Conservation (phyloP, 2,113 vertebrate genomes). For the Lontra canadensis region DNA sequence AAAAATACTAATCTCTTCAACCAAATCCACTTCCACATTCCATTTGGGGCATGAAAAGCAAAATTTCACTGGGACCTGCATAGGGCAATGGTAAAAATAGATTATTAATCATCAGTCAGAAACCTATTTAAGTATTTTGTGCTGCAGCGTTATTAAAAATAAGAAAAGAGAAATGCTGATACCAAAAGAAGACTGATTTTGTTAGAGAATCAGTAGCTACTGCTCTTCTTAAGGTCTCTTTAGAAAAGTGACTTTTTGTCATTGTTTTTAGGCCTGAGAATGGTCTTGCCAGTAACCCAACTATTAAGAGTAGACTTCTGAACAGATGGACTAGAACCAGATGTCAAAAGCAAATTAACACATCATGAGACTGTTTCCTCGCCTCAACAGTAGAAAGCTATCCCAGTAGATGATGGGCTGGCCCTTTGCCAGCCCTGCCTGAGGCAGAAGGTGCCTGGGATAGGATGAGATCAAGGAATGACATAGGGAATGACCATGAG, state of each 20-base stretch:
- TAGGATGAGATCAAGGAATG: slow-evolving; percentile 10
- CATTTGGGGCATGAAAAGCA: not conserved
- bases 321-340: slow-evolving; percentile 78
- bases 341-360: slow-evolving; percentile 75
- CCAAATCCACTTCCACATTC: not conserved
- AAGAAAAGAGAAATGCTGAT: slow-evolving; percentile 46
- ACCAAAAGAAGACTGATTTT: slow-evolving; percentile 19
- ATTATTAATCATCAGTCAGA: not conserved
- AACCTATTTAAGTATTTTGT: slow-evolving; percentile 49
- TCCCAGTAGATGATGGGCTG: slow-evolving; percentile 29
- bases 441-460: slow-evolving; percentile 30
- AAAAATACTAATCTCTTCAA: not conserved
- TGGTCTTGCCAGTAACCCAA: slow-evolving; percentile 59
- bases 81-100: slow-evolving; percentile 52
- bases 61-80: slow-evolving; percentile 39
- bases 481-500: not conserved
- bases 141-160: not conserved
- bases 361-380: slow-evolving; percentile 46
- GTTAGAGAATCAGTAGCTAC: slow-evolving; percentile 54
- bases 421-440: slow-evolving; percentile 63
- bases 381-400: slow-evolving; percentile 39
- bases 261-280: slow-evolving; percentile 32
- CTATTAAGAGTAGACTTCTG: slow-evolving; percentile 73
- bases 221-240: slow-evolving; percentile 10
- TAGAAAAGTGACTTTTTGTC: slow-evolving; percentile 50